Conservation (phyloP, 2,797 vertebrate species). For the Heliangelus exortis region DNA sequence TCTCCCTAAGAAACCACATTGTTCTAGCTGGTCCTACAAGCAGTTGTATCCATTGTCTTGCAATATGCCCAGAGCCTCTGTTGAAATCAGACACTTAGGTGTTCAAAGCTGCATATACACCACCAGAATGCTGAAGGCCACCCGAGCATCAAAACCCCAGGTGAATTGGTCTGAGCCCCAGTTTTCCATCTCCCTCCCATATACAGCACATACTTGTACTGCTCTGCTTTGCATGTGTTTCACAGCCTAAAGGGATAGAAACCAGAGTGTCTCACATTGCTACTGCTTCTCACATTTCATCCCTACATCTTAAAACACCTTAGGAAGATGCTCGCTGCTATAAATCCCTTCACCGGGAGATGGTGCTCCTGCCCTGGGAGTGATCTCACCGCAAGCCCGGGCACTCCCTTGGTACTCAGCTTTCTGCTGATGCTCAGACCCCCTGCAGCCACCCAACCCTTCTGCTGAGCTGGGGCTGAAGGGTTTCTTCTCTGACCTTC, state of each 20-base stretch:
- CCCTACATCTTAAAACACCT: rapidly evolving
- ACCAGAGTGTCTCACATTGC: not conserved
- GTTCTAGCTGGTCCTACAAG: not conserved
- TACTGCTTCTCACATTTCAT: not conserved
- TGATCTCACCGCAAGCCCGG: not conserved
- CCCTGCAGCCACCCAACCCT: rapidly evolving
- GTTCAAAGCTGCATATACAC: not conserved
- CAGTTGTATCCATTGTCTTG: not conserved
- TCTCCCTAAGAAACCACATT: not conserved
- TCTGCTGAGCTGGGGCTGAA: not conserved
- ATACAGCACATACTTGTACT: not conserved
- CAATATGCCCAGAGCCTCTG: not conserved
- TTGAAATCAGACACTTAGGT: not conserved
- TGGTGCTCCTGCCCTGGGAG: conserved; percentile 58
- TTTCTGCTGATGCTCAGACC: not conserved
- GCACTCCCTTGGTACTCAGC: rapidly evolving
- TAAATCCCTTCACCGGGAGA: conserved; percentile 35
- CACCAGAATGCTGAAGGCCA: not conserved
- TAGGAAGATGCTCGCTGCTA: not conserved
- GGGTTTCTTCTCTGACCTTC: not conserved
- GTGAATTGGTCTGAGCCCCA: not conserved
- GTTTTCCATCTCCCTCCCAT: too few relatives aligned
- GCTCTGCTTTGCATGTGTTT: not conserved
- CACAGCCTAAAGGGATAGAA: not conserved
- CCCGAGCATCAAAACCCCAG: too few relatives aligned